Conservation (phyloP, 2,113 vertebrate species). For the Corythornis cristatus region DNA sequence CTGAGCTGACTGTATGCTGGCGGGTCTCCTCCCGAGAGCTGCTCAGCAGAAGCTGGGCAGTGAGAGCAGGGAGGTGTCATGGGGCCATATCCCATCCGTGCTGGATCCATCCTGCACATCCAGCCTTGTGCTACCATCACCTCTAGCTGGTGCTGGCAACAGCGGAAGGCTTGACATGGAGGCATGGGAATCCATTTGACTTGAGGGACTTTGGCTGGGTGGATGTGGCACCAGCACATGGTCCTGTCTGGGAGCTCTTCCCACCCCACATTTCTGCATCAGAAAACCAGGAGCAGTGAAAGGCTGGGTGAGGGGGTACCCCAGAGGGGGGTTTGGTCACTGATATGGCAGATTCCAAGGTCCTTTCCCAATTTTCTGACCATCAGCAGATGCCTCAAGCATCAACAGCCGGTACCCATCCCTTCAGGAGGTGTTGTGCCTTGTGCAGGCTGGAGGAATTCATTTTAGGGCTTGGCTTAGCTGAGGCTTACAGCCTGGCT, state of each 20-base stretch:
- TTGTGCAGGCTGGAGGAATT: neutral
- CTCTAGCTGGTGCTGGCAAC: neutral
- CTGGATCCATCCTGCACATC: neutral
- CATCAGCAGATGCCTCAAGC: neutral
- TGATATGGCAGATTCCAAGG: accelerated
- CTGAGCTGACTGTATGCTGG: constrained; percentile 73
- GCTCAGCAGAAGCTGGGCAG: neutral
- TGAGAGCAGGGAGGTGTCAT: neutral
- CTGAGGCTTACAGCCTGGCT: neutral
- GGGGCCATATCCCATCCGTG: accelerated
- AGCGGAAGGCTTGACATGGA: neutral
- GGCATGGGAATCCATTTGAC: neutral
- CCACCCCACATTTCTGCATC: accelerated
- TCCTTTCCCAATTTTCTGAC: neutral
- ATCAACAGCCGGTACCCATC: accelerated
- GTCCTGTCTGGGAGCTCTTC: neutral
- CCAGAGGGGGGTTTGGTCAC: neutral
- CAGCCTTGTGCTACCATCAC: neutral
- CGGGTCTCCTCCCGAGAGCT: neutral
- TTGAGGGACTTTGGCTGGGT: neutral
- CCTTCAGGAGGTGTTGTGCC: neutral
- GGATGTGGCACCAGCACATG: accelerated
- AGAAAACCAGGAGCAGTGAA: neutral
- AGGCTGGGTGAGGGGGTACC: neutral
- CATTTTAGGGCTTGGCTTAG: neutral